A percentile compares a stretch with the other conserved stretches of the same genome.
These are phyloP conservation scores for Ypsolopha sequella DNA, from an alignment of 2,888 invertebrate genomes.

Conservation along the genomic window DNA sequence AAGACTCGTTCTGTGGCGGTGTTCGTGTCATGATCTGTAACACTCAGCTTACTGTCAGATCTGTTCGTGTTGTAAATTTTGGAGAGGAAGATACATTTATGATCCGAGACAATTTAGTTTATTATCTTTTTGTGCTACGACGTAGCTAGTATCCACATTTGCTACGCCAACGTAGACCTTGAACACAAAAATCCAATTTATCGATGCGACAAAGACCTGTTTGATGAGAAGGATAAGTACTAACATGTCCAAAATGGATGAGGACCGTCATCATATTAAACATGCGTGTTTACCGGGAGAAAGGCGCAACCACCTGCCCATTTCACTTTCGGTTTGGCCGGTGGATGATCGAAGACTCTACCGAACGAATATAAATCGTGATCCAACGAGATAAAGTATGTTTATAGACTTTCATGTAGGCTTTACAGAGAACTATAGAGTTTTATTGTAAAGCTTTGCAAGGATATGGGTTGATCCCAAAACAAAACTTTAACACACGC, in stretches of 20 bases:
- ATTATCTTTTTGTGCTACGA: neutral
- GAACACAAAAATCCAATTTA: neutral
- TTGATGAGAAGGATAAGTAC: conserved; percentile 8
- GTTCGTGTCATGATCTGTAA: too few species aligned
- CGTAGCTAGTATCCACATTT: neutral
- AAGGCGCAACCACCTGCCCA: conserved; percentile 25
- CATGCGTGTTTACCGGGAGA: conserved; percentile 15
- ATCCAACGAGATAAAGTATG: neutral
- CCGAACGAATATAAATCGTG: conserved; percentile 2
- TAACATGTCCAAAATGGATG: conserved; percentile 11
- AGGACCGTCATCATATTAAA: conserved; percentile 22
- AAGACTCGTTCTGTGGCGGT: too few species aligned
- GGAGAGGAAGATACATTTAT: neutral
- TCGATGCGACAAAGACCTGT: conserved; percentile 5
- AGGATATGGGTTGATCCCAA: conserved; percentile 30
- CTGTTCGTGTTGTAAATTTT: too few species aligned
- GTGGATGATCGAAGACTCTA: conserved; percentile 28
- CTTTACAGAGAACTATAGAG: conserved; percentile 16
- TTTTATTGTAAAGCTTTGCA: conserved; percentile 38
- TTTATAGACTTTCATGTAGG: conserved; percentile 1
- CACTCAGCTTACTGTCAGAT: too few species aligned
- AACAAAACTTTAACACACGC: conserved; percentile 26
- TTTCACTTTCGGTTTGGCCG: conserved; percentile 6
- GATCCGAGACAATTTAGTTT: neutral
- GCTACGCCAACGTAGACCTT: neutral